These are phyloP conservation scores for Pseudomyrmex sp. DNA, from an alignment of 1,140 invertebrate genomes.

Conservation along the genomic window DNA sequence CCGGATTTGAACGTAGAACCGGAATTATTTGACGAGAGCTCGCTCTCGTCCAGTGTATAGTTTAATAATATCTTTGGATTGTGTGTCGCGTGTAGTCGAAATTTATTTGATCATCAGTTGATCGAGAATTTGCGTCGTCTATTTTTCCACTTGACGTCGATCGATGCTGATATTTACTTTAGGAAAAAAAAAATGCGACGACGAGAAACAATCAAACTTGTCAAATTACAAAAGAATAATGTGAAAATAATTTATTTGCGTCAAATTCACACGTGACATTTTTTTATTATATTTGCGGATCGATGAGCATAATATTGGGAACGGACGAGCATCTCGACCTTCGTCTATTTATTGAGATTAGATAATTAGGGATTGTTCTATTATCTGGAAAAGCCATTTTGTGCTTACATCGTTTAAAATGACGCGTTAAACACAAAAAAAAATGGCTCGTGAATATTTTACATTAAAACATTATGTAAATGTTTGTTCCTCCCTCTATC, in stretches of 20 bases:
- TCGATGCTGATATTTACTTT: slow-evolving; percentile 27
- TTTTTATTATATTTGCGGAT: not conserved
- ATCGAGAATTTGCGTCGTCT: slow-evolving; percentile 22
- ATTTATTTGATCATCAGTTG: slow-evolving; percentile 10
- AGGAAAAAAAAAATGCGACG: slow-evolving; percentile 32
- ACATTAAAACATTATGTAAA: not conserved
- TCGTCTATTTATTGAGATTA: slow-evolving; percentile 4
- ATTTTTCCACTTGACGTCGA: slow-evolving; percentile 25
- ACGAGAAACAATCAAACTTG: slow-evolving; percentile 43
- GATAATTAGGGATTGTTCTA: not conserved
- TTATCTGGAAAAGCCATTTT: not conserved
- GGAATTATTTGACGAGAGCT: not conserved
- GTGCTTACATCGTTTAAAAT: not conserved
- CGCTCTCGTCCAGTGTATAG: not conserved
- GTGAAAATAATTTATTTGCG: slow-evolving; percentile 39
- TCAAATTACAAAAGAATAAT: slow-evolving; percentile 42
- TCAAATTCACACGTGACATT: slow-evolving; percentile 5
- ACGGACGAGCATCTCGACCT: not conserved
- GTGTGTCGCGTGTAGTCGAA: not conserved
- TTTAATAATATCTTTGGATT: slow-evolving; percentile 8
- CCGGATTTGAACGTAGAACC: too few relatives aligned
- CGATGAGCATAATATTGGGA: slow-evolving; percentile 21
- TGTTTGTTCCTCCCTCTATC: not conserved
- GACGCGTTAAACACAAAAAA: not conserved
- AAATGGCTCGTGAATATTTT: not conserved